Base-by-base conservation (phyloP, 2,113 vertebrate species). In the Otocyon megalotis region DNA sequence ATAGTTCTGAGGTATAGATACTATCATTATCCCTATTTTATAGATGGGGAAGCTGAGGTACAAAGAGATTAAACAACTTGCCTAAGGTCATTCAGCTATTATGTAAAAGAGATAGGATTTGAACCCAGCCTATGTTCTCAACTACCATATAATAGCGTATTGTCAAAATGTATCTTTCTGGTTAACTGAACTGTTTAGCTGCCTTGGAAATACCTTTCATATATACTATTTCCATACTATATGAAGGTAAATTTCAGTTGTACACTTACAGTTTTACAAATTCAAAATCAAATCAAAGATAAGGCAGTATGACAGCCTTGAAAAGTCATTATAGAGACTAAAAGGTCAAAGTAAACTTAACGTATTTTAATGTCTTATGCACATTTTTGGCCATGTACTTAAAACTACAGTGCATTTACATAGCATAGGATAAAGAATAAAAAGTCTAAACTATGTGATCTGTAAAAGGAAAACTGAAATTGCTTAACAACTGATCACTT, bases 231-330 rank as follows among this genome's bases (percentile, higher is more conserved):
- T 16, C 35, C 43, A 65, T 80, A 60, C 16, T 14, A 15, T 32
- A 74, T 74, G n/a, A 84, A 88, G 37, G 24, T 82, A 93, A 84
- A 88, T 13, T 67, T 96, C n/a, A 79, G 50, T 60, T 77, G 43
- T 17, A 93, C 35, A 62, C 16, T 74, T 92, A 65, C 2, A 5
- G 62, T 54, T 58, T 90, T 86, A 92, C 4, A 95, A 92, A 84
- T 85, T 92, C 77, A 85, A 95, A 94, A 71, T 85, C 20, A 82
- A 94, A 56, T n/a, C 50, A 96, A 89, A 88, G 71, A 56, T 69
- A 79, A 90, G 35, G 43, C 32, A 77, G 87, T 74, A 6, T 43
- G 17, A 90, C 12, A 88, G 37, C 3, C 30, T 35, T 24, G 62
- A 94, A 92, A 94, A 87, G 11, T 83, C 9, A 60, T 60, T 74